phyloP scores from a whole-genome alignment of 2,797 vertebrate genomes.

The Pseudopleuronectes americanus region DNA sequence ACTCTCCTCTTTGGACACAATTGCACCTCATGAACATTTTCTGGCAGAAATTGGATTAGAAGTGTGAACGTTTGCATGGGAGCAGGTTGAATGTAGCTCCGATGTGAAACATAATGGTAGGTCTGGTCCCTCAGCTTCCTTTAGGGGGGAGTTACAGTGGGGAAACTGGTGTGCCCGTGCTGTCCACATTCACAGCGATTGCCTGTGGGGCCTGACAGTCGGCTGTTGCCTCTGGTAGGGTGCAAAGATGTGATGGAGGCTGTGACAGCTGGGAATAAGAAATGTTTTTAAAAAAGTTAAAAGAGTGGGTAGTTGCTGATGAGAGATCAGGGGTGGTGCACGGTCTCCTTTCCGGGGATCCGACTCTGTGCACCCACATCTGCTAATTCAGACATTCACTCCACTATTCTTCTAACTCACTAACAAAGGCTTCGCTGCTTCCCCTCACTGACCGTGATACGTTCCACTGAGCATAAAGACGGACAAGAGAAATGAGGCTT shows the following conservation, averaged over 20 bases:
- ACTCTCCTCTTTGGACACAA: conserved; percentile 10
- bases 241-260: conserved; percentile 27
- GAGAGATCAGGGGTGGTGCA: conserved; percentile 17
- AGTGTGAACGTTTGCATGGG: neutral
- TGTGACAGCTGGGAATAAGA: conserved; percentile 14
- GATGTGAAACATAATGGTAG: conserved; percentile 10
- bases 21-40: conserved; percentile 28
- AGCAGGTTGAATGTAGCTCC: conserved; percentile 1
- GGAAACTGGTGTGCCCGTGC: conserved; percentile 10
- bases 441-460: conserved; percentile 9
- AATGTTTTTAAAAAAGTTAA: conserved; percentile 6
- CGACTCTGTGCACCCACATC: conserved; percentile 48
- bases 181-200: conserved; percentile 15
- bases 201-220: conserved; percentile 21
- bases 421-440: conserved; percentile 41
- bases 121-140: conserved; percentile 19
- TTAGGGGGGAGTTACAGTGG: conserved; percentile 5
- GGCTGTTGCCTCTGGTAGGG: conserved; percentile 24
- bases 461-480: conserved; percentile 13
- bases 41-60: neutral
- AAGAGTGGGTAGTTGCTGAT: neutral
- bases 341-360: conserved; percentile 31
- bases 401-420: conserved; percentile 6
- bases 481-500: conserved; percentile 22
- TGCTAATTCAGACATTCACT: conserved; percentile 33